Evolutionary conservation across 64 coral and sea anemone genomes (phyloP), one percentile per base, ranked within the genome.

Genomic region (Stichodactyla mertensii): DNA sequence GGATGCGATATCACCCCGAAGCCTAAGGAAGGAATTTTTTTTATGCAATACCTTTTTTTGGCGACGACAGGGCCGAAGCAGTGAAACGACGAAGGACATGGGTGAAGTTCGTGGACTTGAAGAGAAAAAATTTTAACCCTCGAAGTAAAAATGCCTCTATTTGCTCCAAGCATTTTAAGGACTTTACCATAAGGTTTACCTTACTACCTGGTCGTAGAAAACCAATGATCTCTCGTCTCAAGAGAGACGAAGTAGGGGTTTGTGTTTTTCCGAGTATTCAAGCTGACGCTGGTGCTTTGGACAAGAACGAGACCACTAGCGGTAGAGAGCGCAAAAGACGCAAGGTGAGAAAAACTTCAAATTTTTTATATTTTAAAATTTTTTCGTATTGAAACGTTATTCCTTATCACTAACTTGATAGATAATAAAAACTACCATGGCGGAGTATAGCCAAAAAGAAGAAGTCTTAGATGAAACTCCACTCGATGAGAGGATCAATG

Each of bases 131-230:
- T 31, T 31, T 31, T 31, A 31, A 31, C 28, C 28, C 28, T 31
- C 28, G 28, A 31, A 31, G 28, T 31, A 31, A 31, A 31, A 31
- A 31, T 31, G 28, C 28, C 28, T 31, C 28, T 31, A 71, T 71
- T n/a, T 71, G 67, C 24, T 71, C 67, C 10, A 71, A 71, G 67
- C 67, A 71, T 71, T 71, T 71, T 71, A 71, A 71, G 24, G 67
- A 71, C 16, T 71, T 71, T 26, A 71, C 67, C 6, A 71, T 71
- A 71, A 19, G 67, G 24, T 71, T 71, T 14, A 71, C 67, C 16
- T 0, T 71, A n/a, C 67, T 71, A n/a, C 67, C 67, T 71, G 67
- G 67, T 1, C 67, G 4, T 26, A 18, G 19, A 71, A 71, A 71
- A 18, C 67, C 67, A 7, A 26, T 71, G 67, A 71, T 71, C 67